Percentiles rank a stretch among this genome's conserved stretches.
phyloP scores from a whole-genome alignment of 2,797 vertebrate genomes.

The Mallotus villosus region DNA sequence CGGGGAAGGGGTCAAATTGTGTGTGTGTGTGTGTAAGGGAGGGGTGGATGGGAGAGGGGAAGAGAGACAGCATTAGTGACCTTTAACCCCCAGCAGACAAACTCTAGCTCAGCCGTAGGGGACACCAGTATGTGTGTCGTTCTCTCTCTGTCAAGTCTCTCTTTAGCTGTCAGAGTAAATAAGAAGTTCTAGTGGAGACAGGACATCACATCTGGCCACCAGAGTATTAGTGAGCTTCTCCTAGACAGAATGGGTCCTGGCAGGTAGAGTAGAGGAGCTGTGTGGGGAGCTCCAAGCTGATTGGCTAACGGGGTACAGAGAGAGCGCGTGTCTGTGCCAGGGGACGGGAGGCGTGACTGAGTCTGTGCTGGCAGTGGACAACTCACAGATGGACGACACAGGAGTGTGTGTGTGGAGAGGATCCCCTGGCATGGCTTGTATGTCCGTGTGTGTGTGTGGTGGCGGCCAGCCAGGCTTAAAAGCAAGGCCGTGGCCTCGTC shows the following conservation, averaged over 20 bases:
- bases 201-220: background rate
- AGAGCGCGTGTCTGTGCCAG: conserved; percentile 21
- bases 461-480: conserved; percentile 28
- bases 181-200: background rate
- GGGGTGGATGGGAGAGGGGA: background rate
- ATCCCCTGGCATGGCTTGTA: conserved; percentile 23
- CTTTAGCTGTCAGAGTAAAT: conserved; percentile 2
- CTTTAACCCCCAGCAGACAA: conserved; percentile 48
- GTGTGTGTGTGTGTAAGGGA: background rate
- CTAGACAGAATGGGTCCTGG: background rate
- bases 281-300: background rate
- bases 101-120: background rate
- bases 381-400: conserved; percentile 71
- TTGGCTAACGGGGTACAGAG: background rate
- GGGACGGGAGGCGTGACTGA: conserved; percentile 56
- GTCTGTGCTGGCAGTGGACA: conserved; percentile 54
- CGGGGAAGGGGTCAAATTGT: conserved; percentile 8
- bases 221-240: background rate
- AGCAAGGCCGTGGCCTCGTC: conserved; percentile 32
- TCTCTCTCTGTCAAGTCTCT: conserved; percentile 25
- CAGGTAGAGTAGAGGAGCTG: conserved; percentile 5
- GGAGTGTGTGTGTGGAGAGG: conserved; percentile 41
- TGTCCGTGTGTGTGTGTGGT: conserved; percentile 19
- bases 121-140: conserved; percentile 20
- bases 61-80: conserved; percentile 36